Evolutionary conservation across 2,888 invertebrate species (phyloP).

Genomic region (Julus scandinavius): DNA sequence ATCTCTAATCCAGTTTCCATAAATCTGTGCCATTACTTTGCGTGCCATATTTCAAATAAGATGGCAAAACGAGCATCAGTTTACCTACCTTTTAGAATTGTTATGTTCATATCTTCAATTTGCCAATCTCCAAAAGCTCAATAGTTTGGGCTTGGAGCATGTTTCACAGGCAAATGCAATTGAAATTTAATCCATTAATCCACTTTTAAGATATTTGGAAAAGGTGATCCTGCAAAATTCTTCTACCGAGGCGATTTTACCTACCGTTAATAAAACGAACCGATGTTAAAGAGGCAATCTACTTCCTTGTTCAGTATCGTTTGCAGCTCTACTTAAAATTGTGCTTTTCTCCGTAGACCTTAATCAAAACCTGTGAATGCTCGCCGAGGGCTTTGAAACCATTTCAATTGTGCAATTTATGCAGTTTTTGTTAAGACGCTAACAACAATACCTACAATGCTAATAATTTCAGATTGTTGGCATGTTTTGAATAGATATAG

Average conservation of each 20-base stretch:
- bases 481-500: too few species aligned
- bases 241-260: not conserved
- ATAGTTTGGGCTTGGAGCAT: not conserved
- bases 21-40: not conserved
- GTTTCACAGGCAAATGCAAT: not conserved
- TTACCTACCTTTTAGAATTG: not conserved
- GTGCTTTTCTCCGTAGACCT: not conserved
- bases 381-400: not conserved
- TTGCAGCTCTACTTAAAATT: not conserved
- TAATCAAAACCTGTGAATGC: conserved; percentile 18
- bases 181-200: not conserved
- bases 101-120: not conserved
- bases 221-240: not conserved
- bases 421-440: not conserved
- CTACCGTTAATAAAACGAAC: not conserved
- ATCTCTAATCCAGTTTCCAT: not conserved
- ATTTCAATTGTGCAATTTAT: not conserved
- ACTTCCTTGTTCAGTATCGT: not conserved
- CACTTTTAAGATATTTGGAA: not conserved
- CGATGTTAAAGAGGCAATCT: not conserved
- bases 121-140: not conserved
- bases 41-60: not conserved
- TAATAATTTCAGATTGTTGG: too few species aligned
- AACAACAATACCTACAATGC: too few species aligned
- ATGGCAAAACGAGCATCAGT: not conserved